These are phyloP conservation scores for Aurelia coerulea DNA, from an alignment of 30 jellyfish, hydroid and myxozoan species.

Conservation along the genomic window DNA sequence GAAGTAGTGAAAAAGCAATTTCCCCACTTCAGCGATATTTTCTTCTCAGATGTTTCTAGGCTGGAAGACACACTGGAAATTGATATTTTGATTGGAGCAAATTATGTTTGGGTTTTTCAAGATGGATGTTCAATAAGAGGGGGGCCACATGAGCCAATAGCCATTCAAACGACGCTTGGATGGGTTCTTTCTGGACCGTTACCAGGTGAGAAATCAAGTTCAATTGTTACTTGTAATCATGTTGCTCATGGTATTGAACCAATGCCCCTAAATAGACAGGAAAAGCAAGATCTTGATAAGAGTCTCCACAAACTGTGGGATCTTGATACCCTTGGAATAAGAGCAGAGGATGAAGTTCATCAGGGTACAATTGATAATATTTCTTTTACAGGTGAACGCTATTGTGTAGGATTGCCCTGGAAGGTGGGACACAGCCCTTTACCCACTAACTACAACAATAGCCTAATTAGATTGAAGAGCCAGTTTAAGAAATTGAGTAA, in stretches of 20 bases:
- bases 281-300: slow-evolving; percentile 13
- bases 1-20: slow-evolving; percentile 34
- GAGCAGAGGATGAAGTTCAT: slow-evolving; percentile 56
- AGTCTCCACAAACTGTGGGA: slow-evolving; percentile 47
- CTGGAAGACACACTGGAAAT: slow-evolving; percentile 30
- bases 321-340: slow-evolving; percentile 55
- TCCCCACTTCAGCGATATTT: slow-evolving; percentile 5
- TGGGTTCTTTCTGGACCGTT: slow-evolving; percentile 32
- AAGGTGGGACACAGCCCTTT: slow-evolving; percentile 62
- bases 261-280: slow-evolving; percentile 3
- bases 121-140: slow-evolving; percentile 45
- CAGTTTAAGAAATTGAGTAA: slow-evolving; percentile 21
- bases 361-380: slow-evolving; percentile 39
- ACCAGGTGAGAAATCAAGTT: slow-evolving; percentile 18
- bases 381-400: slow-evolving; percentile 50
- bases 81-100: slow-evolving; percentile 22
- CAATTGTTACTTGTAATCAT: neutral
- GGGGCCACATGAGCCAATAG: slow-evolving; percentile 71
- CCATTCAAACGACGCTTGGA: slow-evolving; percentile 58
- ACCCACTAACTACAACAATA: slow-evolving; percentile 17
- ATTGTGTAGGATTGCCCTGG: slow-evolving; percentile 66
- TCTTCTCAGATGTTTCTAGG: slow-evolving; percentile 55
- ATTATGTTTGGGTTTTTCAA: slow-evolving; percentile 39
- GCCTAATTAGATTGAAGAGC: slow-evolving; percentile 19
- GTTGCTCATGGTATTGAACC: slow-evolving; percentile 13